Percentiles rank a stretch among this genome's conserved stretches.
Evolutionary conservation across 2,113 vertebrate genomes (phyloP).

Genomic region (Nymphicus hollandicus): DNA sequence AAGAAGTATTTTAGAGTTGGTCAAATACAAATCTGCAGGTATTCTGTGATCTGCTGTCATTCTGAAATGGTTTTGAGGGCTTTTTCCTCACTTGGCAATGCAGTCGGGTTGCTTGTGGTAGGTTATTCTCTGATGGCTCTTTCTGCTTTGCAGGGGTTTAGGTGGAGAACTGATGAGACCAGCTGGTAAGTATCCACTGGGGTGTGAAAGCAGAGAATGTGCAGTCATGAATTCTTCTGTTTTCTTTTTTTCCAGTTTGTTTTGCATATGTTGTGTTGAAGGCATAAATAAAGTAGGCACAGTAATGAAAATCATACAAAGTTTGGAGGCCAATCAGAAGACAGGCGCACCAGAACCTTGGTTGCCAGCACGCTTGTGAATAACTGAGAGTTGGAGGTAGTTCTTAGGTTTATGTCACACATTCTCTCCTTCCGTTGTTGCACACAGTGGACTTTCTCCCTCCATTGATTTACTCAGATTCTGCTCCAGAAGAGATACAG

Average conservation of each 20-base stretch:
- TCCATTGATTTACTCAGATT: neutral
- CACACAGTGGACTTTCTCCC: neutral
- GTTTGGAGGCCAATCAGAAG: neutral
- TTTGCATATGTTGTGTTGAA: neutral
- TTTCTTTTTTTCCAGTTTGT: neutral
- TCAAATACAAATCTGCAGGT: neutral
- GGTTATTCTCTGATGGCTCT: neutral
- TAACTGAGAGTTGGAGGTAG: neutral
- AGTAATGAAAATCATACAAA: neutral
- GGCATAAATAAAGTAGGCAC: neutral
- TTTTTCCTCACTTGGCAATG: accelerated
- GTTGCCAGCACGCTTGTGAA: neutral
- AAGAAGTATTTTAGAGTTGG: neutral
- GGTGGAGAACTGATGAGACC: slow-evolving; percentile 93
- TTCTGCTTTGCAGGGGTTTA: slow-evolving; percentile 81
- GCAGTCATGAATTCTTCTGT: neutral
- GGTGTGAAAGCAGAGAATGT: neutral
- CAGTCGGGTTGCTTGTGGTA: neutral
- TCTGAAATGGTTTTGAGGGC: neutral
- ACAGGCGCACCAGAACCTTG: neutral
- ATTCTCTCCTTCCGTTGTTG: neutral
- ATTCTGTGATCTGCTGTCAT: neutral
- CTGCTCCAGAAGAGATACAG: neutral
- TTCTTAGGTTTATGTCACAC: neutral
- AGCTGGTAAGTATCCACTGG: slow-evolving; percentile 78